Conservation (phyloP, 2,888 invertebrate genomes). For the Iphiclides podalirius region DNA sequence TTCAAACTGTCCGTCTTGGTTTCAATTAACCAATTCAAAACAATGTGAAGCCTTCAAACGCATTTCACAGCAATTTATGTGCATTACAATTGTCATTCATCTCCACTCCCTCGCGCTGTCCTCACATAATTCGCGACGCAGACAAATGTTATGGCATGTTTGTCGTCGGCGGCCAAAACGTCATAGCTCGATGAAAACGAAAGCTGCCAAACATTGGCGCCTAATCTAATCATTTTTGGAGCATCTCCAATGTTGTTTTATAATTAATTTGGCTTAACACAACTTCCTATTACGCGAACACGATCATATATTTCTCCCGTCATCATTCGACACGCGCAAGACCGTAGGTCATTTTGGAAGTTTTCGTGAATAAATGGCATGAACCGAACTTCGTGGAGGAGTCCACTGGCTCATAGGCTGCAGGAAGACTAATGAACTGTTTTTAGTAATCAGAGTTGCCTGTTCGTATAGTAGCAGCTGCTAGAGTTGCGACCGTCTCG, state of each 20-base stretch:
- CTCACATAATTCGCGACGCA: conserved; percentile 39
- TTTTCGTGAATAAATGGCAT: too few relatives aligned
- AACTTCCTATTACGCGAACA: background rate
- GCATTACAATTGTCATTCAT: conserved; percentile 44
- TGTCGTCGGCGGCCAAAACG: conserved; percentile 28
- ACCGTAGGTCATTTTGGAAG: too few relatives aligned
- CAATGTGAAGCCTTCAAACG: conserved; percentile 44
- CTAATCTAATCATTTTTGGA: conserved; percentile 13
- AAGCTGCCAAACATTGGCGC: conserved; percentile 13
- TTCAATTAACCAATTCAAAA: conserved; percentile 40
- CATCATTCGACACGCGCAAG: too few relatives aligned
- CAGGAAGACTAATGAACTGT: too few relatives aligned
- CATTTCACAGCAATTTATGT: conserved; percentile 42
- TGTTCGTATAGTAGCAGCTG: too few relatives aligned
- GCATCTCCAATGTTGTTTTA: conserved; percentile 7
- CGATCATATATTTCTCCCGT: background rate
- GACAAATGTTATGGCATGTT: conserved; percentile 32
- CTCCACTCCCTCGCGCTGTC: conserved; percentile 35
- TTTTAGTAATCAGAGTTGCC: too few relatives aligned
- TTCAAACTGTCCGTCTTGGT: conserved; percentile 35
- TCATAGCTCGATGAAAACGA: conserved; percentile 31
- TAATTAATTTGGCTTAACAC: background rate
- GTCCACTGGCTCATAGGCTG: too few relatives aligned
- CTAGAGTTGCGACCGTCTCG: too few relatives aligned
- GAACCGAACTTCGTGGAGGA: too few relatives aligned